These are phyloP conservation scores for Ectemnius continuus DNA, from an alignment of 2,888 invertebrate species.

Conservation along the genomic window DNA sequence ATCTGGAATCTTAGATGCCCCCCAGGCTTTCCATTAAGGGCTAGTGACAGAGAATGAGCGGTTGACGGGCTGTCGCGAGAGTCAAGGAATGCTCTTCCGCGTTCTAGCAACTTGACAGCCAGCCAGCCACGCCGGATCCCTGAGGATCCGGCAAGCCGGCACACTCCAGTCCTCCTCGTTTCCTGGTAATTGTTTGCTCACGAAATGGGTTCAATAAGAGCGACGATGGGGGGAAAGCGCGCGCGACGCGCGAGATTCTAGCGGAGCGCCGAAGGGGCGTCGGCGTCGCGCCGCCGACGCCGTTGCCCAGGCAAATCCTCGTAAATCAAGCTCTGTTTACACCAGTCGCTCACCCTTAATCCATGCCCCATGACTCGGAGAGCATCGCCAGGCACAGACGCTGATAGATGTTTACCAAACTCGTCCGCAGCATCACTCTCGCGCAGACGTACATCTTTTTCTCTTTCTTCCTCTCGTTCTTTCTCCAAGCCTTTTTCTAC, in stretches of 20 bases:
- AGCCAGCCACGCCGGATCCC: too few relatives aligned
- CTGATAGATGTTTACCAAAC: slow-evolving; percentile 50
- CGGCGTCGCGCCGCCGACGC: not conserved
- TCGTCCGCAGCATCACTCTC: slow-evolving; percentile 11
- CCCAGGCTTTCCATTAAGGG: too few relatives aligned
- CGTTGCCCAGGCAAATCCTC: slow-evolving; percentile 27
- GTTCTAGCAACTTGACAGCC: too few relatives aligned
- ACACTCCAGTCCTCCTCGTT: not conserved
- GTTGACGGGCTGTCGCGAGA: too few relatives aligned
- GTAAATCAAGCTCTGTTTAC: slow-evolving; percentile 57
- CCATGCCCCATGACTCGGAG: slow-evolving; percentile 29
- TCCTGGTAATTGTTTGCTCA: slow-evolving; percentile 41
- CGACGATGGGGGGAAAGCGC: not conserved
- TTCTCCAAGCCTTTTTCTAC: too few relatives aligned
- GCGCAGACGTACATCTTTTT: not conserved
- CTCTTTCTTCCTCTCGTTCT: too few relatives aligned
- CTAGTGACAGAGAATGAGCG: too few relatives aligned
- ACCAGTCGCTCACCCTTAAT: slow-evolving; percentile 51
- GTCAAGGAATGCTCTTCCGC: too few relatives aligned
- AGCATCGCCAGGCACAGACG: slow-evolving; percentile 18
- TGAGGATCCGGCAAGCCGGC: too few relatives aligned
- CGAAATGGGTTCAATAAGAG: slow-evolving; percentile 24
- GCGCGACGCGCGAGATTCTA: slow-evolving; percentile 1
- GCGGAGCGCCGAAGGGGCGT: not conserved
- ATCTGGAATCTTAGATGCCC: too few relatives aligned